phyloP scores from a whole-genome alignment of 2,113 vertebrate genomes.

The Erinaceus europaeus region DNA sequence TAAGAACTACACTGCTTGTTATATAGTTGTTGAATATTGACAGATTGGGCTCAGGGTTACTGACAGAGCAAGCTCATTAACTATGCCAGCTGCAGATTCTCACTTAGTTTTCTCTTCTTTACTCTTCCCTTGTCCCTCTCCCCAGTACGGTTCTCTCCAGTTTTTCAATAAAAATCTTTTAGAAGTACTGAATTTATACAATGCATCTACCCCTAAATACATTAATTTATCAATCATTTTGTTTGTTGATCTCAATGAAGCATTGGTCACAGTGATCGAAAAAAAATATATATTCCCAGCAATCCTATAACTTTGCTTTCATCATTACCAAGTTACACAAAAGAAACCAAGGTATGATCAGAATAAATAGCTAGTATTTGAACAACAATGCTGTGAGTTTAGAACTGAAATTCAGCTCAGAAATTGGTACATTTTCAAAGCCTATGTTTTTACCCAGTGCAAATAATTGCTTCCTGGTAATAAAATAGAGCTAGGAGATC shows the following conservation, averaged over 20 bases:
- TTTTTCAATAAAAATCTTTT: not conserved
- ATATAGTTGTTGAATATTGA: not conserved
- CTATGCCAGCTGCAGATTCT: not conserved
- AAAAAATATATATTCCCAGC: too few species aligned
- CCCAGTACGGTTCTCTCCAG: not conserved
- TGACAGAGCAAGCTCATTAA: fast-evolving
- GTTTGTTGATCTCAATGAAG: not conserved
- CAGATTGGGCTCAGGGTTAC: too few species aligned
- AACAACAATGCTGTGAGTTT: not conserved
- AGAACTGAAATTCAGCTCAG: not conserved
- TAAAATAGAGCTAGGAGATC: not conserved
- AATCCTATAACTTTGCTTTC: not conserved
- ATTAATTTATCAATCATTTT: not conserved
- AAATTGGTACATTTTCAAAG: not conserved
- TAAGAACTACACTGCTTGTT: not conserved
- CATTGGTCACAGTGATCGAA: not conserved
- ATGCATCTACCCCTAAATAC: not conserved
- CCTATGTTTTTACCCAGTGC: not conserved
- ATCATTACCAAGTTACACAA: not conserved
- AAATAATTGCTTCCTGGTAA: not conserved
- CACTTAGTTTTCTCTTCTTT: not conserved
- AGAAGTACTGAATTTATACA: not conserved
- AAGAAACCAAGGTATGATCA: not conserved
- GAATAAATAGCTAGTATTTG: not conserved
- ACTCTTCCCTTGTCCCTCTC: not conserved